phyloP scores from a whole-genome alignment of 2,888 invertebrate genomes.

The Psylliodes chrysocephalus region DNA sequence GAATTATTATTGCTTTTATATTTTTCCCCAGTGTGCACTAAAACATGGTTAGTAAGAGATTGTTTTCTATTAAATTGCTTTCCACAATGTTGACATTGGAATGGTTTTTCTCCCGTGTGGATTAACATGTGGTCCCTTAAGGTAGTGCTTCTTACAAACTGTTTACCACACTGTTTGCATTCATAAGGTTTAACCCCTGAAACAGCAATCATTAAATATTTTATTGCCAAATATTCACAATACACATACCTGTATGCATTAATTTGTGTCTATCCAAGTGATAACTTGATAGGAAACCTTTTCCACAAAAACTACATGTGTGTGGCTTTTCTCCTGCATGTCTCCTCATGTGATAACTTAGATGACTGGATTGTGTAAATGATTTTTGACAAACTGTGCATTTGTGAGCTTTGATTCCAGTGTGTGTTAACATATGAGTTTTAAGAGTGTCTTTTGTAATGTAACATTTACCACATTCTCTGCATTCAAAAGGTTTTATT shows the following conservation, averaged over 20 bases:
- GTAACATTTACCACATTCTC: conserved; percentile 44
- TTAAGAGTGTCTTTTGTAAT: conserved; percentile 45
- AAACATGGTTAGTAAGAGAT: conserved; percentile 43
- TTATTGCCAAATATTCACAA: conserved; percentile 24
- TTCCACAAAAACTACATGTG: conserved; percentile 40
- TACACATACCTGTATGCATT: conserved; percentile 45
- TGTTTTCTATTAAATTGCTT: conserved; percentile 48
- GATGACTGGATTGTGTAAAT: conserved; percentile 43
- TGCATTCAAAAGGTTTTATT: conserved; percentile 45
- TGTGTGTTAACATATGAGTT: conserved; percentile 43
- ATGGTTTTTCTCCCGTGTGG: conserved; percentile 52
- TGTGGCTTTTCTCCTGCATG: conserved; percentile 43
- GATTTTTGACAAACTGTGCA: conserved; percentile 42
- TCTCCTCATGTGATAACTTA: conserved; percentile 43
- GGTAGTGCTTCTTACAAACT: conserved; percentile 53
- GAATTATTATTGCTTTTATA: conserved; percentile 17
- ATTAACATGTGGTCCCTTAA: conserved; percentile 53
- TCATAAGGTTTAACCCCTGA: conserved; percentile 38
- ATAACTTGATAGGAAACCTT: conserved; percentile 43
- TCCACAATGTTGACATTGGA: conserved; percentile 52
- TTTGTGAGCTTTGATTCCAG: conserved; percentile 43
- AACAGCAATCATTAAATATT: conserved; percentile 5
- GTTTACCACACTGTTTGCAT: conserved; percentile 51
- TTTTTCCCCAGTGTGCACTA: conserved; percentile 36
- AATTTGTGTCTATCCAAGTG: conserved; percentile 45